These are phyloP conservation scores for Eolophus roseicapilla DNA, from an alignment of 2,113 vertebrate species.

Conservation along the genomic window DNA sequence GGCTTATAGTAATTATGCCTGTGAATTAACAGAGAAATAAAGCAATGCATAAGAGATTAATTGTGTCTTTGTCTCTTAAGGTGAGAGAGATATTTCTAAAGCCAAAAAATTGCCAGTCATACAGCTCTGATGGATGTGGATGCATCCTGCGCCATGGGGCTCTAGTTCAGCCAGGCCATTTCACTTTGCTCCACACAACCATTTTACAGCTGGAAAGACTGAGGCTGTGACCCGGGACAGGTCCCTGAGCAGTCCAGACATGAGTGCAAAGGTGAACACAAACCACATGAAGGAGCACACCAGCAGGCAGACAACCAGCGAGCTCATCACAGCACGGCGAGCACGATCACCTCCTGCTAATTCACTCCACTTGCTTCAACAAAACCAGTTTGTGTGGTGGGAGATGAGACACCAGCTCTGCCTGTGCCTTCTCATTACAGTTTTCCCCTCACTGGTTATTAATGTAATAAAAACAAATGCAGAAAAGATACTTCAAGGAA, in stretches of 20 bases:
- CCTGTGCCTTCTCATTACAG: not conserved
- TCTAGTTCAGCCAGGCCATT: not conserved
- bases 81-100: not conserved
- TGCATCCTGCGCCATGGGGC: accelerated
- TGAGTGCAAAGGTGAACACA: not conserved
- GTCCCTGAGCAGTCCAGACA: not conserved
- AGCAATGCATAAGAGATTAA: not conserved
- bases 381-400: not conserved
- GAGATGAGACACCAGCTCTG: not conserved
- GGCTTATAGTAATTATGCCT: not conserved
- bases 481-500: conserved; percentile 62
- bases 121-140: accelerated
- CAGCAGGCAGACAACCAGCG: not conserved
- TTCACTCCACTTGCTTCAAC: not conserved
- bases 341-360: too few species aligned
- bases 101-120: not conserved
- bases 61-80: not conserved
- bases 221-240: not conserved
- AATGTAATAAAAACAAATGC: conserved; percentile 68
- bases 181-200: too few species aligned
- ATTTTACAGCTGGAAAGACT: not conserved
- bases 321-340: accelerated
- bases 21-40: not conserved
- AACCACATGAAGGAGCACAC: accelerated
- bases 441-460: conserved; percentile 46